Evolutionary conservation across 2,888 invertebrate species (phyloP), one percentile per base, ranked within the genome.

Genomic region (Empis stercorea): DNA sequence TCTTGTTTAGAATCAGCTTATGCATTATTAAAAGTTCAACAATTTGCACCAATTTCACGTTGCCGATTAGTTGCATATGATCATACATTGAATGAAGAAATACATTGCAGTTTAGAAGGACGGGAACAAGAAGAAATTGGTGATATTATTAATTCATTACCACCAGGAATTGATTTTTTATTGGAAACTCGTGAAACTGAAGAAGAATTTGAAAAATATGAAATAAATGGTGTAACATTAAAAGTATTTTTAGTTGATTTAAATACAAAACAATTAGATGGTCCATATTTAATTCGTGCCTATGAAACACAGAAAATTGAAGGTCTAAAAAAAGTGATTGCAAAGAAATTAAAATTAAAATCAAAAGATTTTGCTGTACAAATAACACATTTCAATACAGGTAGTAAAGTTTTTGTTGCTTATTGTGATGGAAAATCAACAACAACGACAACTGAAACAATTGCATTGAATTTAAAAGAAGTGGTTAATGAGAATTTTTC

Each of bases 11-110:
- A 74, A 46, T 71, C 73, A 23, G 80, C 79, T 10, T 75, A 78
- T 59, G 70, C 73, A 50, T 70, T 74, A 56, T 72, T 82, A 46
- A 73, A 74, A 52, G 67, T 84, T 34, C 75, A 78, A 23, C 67
- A 68, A 17, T 60, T 75, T 48, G 76, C 80, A 2, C 74, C 78
- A 4, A 55, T 79, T n/a, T 75, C 79, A 44, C 77, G 80, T 52
- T 84, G 82, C 58, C 77, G 87, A 6, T 68, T 88, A 23, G 84
- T 87, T 16, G 76, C 74, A 47, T 87, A 81, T 58, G 79, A 84
- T 58, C 74, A 75, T 46, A 65, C 60, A 3, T 54, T 58, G 41
- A 72, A 73, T 49, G 81, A 81, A 52, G 73, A 76, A 10, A 76
- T 87, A 23, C 77, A 81, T 51, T 73, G 75, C 51, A 84, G 81